Evolutionary conservation across 2,888 invertebrate species (phyloP), one percentile per base, ranked within the genome.

Genomic region (Drosophila atripex): DNA sequence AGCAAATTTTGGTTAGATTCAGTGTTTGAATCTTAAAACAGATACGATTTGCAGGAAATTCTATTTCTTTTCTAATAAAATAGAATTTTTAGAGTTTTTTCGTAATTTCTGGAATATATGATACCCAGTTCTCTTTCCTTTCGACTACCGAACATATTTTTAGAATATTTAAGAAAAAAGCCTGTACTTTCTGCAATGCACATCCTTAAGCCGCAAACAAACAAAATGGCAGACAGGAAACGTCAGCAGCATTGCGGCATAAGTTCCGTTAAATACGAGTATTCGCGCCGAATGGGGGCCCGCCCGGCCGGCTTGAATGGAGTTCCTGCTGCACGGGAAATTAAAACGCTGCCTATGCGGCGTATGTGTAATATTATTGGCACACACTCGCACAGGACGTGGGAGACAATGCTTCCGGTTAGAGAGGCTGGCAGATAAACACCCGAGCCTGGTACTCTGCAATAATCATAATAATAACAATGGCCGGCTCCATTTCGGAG

Each of bases 341-440:
- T 73, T 66, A 66, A 73, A 73, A 66, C 5, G 66, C 54, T 63
- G 78, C 53, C 82, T 51, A 76, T 72, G 88, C 60, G 88, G 78
- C 87, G 82, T 78, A 83, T 83, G 82, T 82, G 87, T 73, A 70
- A 87, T 87, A 78, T 64, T 79, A 79, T 87, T 86, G 82, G 87
- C 73, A 76, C 70, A 70, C 59, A 63, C 47, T 28, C 38, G 30
- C 45, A 47, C 53, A 9, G 57, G 52, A 39, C 16, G 39, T 30
- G 59, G 56, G 68, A 60, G 74, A 56, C 71, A 61, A 38, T 60
- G 41, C 50, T 18, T 35, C 51, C 38, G 30, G 35, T 47, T 35
- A 9, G 35, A 23, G 35, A 25, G 49, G 8, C 7, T 28, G 35
- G 35, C 65, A 66, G 66, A 65, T 54, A 66, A 66, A 54, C n/a